Evolutionary conservation across 2,113 vertebrate genomes (phyloP).

Genomic region (Cynocephalus volans): DNA sequence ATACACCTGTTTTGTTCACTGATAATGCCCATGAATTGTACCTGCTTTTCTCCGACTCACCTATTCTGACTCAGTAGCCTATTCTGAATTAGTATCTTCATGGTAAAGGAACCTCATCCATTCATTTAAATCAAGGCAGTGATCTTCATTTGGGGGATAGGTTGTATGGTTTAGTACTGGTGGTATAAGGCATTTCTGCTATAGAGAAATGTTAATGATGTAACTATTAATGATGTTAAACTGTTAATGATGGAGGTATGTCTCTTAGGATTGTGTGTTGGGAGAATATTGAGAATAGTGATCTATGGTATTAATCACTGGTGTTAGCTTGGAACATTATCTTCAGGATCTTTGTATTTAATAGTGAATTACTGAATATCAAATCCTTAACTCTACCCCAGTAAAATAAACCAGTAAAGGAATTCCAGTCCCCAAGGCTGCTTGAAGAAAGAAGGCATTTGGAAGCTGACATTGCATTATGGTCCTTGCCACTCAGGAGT

Average conservation of each 20-base stretch:
- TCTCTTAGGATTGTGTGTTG: not conserved
- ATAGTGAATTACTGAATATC: not conserved
- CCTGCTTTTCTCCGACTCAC: not conserved
- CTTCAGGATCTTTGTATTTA: constrained; percentile 20
- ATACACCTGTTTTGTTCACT: not conserved
- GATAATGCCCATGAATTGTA: not conserved
- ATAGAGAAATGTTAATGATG: not conserved
- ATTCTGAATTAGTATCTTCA: not conserved
- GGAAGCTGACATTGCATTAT: not conserved
- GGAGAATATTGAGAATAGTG: not conserved
- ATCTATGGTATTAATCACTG: not conserved
- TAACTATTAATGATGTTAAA: not conserved
- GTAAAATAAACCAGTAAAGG: not conserved
- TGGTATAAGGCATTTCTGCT: not conserved
- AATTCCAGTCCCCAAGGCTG: not conserved
- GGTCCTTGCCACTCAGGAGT: not conserved
- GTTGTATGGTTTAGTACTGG: not conserved
- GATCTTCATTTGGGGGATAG: not conserved
- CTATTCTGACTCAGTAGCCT: too few species aligned
- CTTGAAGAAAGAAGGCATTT: not conserved
- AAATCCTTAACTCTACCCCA: not conserved
- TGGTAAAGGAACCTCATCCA: not conserved
- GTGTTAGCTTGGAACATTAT: not conserved
- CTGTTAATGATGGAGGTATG: not conserved
- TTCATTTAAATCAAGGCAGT: not conserved